Evolutionary conservation across 2,888 invertebrate species (phyloP).

Genomic region (Leptopilina drosophilae): DNA sequence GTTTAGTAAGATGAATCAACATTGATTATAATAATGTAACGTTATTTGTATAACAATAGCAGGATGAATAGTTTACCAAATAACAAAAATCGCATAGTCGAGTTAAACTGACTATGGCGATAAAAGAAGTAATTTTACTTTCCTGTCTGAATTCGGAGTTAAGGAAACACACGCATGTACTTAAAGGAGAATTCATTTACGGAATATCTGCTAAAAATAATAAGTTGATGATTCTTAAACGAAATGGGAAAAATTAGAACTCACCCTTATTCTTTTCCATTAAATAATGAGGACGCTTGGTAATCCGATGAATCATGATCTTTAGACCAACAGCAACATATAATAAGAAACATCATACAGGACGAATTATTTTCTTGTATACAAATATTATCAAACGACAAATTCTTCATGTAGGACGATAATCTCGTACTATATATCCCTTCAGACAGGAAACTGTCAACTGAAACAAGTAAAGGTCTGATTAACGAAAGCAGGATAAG

Average conservation of each 20-base stretch:
- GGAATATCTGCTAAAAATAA: not conserved
- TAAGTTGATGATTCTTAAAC: not conserved
- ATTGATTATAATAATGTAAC: too few species aligned
- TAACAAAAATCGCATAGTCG: too few species aligned
- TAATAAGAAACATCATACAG: not conserved
- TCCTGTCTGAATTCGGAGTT: too few species aligned
- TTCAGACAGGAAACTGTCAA: constrained; percentile 34
- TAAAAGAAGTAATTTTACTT: too few species aligned
- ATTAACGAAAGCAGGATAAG: constrained; percentile 2
- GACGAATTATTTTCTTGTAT: constrained; percentile 8
- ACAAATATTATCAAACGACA: constrained; percentile 5
- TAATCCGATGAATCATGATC: constrained; percentile 1
- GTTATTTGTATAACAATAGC: too few species aligned
- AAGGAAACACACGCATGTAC: too few species aligned
- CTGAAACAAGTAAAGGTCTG: constrained; percentile 39
- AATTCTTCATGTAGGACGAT: constrained; percentile 7
- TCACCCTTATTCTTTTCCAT: not conserved
- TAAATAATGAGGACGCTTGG: not conserved
- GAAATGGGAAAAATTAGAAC: constrained; percentile 2
- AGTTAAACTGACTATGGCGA: too few species aligned
- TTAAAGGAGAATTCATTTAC: too few species aligned
- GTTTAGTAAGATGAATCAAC: too few species aligned
- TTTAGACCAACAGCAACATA: constrained; percentile 3
- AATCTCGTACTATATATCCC: constrained; percentile 6
- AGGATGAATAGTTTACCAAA: too few species aligned